Evolutionary conservation across 2,797 vertebrate genomes (phyloP).

Genomic region (Lagodon rhomboides): DNA sequence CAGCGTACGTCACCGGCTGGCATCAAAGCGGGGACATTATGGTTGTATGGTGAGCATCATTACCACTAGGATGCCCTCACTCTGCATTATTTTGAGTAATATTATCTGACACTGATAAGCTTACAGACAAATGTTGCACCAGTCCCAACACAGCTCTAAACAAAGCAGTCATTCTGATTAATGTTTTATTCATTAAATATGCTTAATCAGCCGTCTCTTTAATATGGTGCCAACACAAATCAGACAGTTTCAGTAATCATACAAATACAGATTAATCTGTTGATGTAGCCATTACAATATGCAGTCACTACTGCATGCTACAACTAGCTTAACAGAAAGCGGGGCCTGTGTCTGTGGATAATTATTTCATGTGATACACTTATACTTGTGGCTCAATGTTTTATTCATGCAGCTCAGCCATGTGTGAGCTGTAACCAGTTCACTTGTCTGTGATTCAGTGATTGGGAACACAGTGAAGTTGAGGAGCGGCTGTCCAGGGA

Average conservation of each 20-base stretch:
- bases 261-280: not conserved
- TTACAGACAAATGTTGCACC: not conserved
- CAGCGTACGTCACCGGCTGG: not conserved
- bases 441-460: conserved; percentile 32
- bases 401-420: conserved; percentile 56
- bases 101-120: not conserved
- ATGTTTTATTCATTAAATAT: conserved; percentile 3
- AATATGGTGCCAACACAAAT: not conserved
- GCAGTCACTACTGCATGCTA: conserved; percentile 4
- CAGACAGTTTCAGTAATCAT: not conserved
- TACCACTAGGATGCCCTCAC: not conserved
- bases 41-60: not conserved
- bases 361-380: conserved; percentile 53
- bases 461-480: conserved; percentile 36
- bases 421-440: conserved; percentile 52
- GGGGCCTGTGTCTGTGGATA: conserved; percentile 32
- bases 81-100: not conserved
- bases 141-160: not conserved
- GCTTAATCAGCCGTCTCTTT: not conserved
- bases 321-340: conserved; percentile 17
- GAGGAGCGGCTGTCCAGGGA: conserved; percentile 17
- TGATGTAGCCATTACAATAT: not conserved
- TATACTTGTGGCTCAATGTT: conserved; percentile 54
- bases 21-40: not conserved
- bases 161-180: not conserved